Evolutionary conservation across 2,888 invertebrate species (phyloP).

Genomic region (Caenorhabditis sp.): DNA sequence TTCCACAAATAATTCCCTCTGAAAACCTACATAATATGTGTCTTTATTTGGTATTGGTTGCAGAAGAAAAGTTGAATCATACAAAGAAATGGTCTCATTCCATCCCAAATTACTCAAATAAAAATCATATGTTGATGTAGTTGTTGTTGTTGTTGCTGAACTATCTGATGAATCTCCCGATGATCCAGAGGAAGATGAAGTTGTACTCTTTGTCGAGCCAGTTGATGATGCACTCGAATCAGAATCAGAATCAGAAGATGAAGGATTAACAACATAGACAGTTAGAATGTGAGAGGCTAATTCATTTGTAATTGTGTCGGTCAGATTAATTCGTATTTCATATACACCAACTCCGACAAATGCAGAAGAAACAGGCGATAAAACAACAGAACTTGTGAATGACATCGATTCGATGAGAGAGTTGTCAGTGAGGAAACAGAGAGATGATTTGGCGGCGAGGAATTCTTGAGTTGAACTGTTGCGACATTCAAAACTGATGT

Average conservation of each 20-base stretch:
- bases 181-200: neutral
- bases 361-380: neutral
- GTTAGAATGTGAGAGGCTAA: slow-evolving; percentile 26
- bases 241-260: neutral
- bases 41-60: neutral
- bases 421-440: neutral
- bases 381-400: neutral
- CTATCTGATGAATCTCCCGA: neutral
- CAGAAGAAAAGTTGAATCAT: neutral
- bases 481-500: slow-evolving; percentile 16
- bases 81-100: neutral
- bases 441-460: neutral
- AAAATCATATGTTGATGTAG: slow-evolving; percentile 1
- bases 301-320: slow-evolving; percentile 7
- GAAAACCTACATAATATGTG: neutral
- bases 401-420: neutral
- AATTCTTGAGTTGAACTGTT: slow-evolving; percentile 10
- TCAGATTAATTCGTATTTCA: slow-evolving; percentile 20
- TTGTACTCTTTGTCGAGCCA: neutral
- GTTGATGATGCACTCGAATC: neutral
- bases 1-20: neutral
- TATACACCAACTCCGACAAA: slow-evolving; percentile 17
- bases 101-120: neutral
- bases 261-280: slow-evolving; percentile 15
- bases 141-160: slow-evolving; percentile 1